These are phyloP conservation scores for Buceros bicornis DNA, from an alignment of 2,797 vertebrate genomes.

Conservation along the genomic window DNA sequence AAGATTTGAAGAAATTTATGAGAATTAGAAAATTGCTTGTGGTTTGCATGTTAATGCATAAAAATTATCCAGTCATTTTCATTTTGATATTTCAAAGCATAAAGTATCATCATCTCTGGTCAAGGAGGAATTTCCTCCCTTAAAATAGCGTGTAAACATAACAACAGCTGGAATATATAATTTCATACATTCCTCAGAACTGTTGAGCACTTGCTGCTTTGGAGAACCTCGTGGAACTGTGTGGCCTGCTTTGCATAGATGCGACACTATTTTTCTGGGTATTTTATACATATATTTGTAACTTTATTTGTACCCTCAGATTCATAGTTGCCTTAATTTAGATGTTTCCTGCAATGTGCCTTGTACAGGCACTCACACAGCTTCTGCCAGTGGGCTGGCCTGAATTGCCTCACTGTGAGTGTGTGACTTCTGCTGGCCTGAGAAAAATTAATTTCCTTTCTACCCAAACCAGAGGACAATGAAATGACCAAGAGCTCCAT, in stretches of 20 bases:
- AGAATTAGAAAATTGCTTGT: slow-evolving; percentile 55
- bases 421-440: not conserved
- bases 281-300: not conserved
- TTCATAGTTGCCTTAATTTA: not conserved
- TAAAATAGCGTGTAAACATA: slow-evolving; percentile 7
- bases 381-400: not conserved
- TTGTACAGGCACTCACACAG: not conserved
- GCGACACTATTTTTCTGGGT: not conserved
- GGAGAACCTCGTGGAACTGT: not conserved
- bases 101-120: slow-evolving; percentile 29
- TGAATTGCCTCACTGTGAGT: not conserved
- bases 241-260: not conserved
- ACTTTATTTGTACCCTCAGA: not conserved
- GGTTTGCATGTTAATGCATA: slow-evolving; percentile 39
- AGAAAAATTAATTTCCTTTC: not conserved
- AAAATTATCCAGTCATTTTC: slow-evolving; percentile 59
- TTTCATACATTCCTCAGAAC: slow-evolving; percentile 19
- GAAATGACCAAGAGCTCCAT: not conserved
- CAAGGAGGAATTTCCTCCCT: slow-evolving; percentile 46
- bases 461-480: not conserved
- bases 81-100: slow-evolving; percentile 49
- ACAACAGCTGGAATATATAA: slow-evolving; percentile 30
- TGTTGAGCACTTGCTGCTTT: not conserved
- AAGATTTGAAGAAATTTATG: slow-evolving; percentile 11
- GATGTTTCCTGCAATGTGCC: not conserved